A percentile compares a stretch with the other conserved stretches of the same genome.
These are phyloP conservation scores for Rotaria socialis DNA, from an alignment of 2,888 invertebrate species.

Conservation along the genomic window DNA sequence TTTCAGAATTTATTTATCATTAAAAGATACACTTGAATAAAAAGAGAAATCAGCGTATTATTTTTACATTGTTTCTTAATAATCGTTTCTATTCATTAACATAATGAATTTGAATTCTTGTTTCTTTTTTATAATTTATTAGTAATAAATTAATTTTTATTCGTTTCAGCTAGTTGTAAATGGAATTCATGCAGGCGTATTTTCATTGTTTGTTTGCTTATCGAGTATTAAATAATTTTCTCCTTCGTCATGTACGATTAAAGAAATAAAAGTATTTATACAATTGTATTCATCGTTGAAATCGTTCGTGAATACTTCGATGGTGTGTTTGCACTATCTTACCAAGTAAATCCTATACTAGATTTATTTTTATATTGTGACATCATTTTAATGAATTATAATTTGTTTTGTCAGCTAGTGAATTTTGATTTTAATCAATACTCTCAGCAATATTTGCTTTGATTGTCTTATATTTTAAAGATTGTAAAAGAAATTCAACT, in stretches of 20 bases:
- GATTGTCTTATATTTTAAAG: slow-evolving; percentile 50
- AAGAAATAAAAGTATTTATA: neutral
- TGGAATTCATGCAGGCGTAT: slow-evolving; percentile 48
- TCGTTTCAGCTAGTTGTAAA: slow-evolving; percentile 47
- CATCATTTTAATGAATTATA: too few relatives aligned
- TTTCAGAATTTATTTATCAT: too few relatives aligned
- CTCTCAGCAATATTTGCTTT: slow-evolving; percentile 54
- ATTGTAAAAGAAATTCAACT: neutral
- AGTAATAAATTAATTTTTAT: neutral
- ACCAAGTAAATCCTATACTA: slow-evolving; percentile 31
- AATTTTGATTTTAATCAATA: slow-evolving; percentile 57
- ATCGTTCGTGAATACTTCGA: neutral
- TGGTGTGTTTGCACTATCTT: slow-evolving; percentile 13
- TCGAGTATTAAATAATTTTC: slow-evolving; percentile 47
- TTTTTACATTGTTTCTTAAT: too few relatives aligned
- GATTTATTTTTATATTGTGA: neutral
- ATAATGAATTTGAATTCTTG: too few relatives aligned
- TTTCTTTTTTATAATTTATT: too few relatives aligned
- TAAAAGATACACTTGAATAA: too few relatives aligned
- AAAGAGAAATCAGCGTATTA: too few relatives aligned
- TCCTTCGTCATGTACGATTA: slow-evolving; percentile 48
- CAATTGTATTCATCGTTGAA: too few relatives aligned
- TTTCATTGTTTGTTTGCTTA: slow-evolving; percentile 43
- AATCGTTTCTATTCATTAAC: too few relatives aligned
- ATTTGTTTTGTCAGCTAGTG: too few relatives aligned